Evolutionary conservation across 2,797 vertebrate species (phyloP), one percentile per base, ranked within the genome.

Genomic region (Pipistrellus kuhlii): DNA sequence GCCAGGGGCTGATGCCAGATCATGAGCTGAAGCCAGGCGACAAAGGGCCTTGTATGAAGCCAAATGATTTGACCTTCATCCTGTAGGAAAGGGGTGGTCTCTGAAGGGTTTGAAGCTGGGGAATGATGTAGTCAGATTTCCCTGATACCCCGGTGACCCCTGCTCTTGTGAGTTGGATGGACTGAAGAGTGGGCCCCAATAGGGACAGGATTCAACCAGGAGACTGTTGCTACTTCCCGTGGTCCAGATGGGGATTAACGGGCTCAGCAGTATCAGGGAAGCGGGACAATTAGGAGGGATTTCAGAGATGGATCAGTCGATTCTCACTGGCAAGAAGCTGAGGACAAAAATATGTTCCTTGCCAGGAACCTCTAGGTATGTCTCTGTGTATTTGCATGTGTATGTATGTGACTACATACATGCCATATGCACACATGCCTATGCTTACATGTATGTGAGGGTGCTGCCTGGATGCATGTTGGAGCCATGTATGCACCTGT

Each of bases 381-480:
- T 68, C 38, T 86, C 32, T 80, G 59, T 6, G 18, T 17, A 9
- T 75, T 12, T n/a, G 14, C 23, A 23, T n/a, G 6, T 38, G 5
- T 6, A 12, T 8, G 30, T 3, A 9, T 18, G 20, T 53, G 38
- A 81, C 77, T 77, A n/a, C 13, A 15, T 2, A 4, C 30, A 4
- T 10, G 46, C n/a, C 17, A 11, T 3, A 4, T 6, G 48, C 23
- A 27, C 1, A 13, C 8, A 2, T 6, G 8, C 17, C 5, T 23
- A 51, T n/a, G 18, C 6, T 0, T 2, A 8, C 0, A 1, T 3
- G 41, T 35, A 2, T 5, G 6, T 9, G 6, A 68, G 44, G 25
- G 32, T 46, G 72, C 27, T 2, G 17, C 35, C 68, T 38, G 64
- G 38, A 21, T 5, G 13, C 48, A 25, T 27, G 0, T 1, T 12